Conservation (phyloP, 1,140 invertebrate genomes). For the Drosophila arizonae region DNA sequence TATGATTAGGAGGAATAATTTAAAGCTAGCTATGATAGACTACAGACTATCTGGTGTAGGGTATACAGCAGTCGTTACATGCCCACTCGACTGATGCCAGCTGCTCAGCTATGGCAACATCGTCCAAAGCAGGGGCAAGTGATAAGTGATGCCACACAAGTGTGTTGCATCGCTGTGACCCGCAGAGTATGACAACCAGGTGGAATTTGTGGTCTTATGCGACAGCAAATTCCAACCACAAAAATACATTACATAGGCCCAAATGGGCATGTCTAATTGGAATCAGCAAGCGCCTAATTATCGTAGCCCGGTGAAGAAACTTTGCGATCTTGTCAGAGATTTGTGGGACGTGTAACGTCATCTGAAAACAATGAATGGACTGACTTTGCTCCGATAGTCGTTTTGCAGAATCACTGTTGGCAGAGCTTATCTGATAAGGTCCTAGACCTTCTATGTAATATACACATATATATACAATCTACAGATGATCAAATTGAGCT, state of each 20-base stretch:
- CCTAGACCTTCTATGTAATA: background rate
- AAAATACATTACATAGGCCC: background rate
- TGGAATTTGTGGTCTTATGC: constrained; percentile 3
- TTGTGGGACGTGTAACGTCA: constrained; percentile 17
- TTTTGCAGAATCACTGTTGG: constrained; percentile 9
- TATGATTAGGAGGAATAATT: too few species aligned
- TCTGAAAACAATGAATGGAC: constrained; percentile 45
- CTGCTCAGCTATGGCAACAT: constrained; percentile 42
- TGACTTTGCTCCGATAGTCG: constrained; percentile 13
- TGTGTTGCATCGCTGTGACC: constrained; percentile 8
- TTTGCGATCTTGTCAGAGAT: constrained; percentile 13
- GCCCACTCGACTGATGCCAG: constrained; percentile 51
- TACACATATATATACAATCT: constrained; percentile 1
- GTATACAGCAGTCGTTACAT: constrained; percentile 11
- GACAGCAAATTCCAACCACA: constrained; percentile 8
- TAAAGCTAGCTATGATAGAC: too few species aligned
- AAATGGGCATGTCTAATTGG: background rate
- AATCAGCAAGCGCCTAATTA: background rate
- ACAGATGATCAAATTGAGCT: constrained; percentile 3
- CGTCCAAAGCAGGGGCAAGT: background rate
- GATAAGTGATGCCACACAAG: constrained; percentile 10
- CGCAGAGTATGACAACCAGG: constrained; percentile 11
- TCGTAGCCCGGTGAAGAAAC: constrained; percentile 6
- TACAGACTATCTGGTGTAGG: background rate
- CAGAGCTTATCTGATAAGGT: constrained; percentile 14